Conservation (phyloP, 2,797 vertebrate genomes). For the Potorous gilbertii region DNA sequence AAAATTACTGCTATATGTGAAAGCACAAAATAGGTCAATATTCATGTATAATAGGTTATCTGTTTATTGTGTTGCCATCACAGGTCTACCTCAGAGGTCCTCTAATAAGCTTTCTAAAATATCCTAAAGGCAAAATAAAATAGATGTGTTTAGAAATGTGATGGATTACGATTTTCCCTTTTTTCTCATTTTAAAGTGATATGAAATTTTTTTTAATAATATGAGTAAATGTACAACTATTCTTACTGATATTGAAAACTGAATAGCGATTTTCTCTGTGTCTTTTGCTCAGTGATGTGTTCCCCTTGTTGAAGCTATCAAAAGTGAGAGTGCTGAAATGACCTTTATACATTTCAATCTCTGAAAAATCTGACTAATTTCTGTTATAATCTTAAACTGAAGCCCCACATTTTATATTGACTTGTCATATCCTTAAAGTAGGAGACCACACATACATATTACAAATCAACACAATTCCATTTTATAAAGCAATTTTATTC, state of each 20-base stretch:
- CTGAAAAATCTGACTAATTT: not conserved
- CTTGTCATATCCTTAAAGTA: not conserved
- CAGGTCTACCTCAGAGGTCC: not conserved
- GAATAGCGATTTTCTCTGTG: not conserved
- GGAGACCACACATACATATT: not conserved
- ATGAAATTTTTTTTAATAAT: not conserved
- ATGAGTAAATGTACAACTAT: slow-evolving; percentile 16
- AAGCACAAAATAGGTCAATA: not conserved
- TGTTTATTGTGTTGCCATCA: not conserved
- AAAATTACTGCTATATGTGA: not conserved
- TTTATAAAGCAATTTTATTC: slow-evolving; percentile 16
- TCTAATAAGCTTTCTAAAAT: slow-evolving; percentile 12
- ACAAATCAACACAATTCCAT: not conserved
- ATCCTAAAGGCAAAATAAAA: not conserved
- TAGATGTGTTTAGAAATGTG: not conserved
- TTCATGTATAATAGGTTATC: not conserved
- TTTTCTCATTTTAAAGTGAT: slow-evolving; percentile 6
- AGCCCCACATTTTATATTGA: not conserved
- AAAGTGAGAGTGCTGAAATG: not conserved
- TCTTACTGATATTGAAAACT: not conserved
- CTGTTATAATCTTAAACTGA: not conserved
- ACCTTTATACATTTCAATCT: not conserved
- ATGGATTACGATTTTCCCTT: not conserved
- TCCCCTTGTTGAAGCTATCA: not conserved
- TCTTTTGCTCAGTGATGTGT: slow-evolving; percentile 19